These are phyloP conservation scores for Chloropsis cyanopogon DNA, from an alignment of 2,113 vertebrate species.

Conservation along the genomic window DNA sequence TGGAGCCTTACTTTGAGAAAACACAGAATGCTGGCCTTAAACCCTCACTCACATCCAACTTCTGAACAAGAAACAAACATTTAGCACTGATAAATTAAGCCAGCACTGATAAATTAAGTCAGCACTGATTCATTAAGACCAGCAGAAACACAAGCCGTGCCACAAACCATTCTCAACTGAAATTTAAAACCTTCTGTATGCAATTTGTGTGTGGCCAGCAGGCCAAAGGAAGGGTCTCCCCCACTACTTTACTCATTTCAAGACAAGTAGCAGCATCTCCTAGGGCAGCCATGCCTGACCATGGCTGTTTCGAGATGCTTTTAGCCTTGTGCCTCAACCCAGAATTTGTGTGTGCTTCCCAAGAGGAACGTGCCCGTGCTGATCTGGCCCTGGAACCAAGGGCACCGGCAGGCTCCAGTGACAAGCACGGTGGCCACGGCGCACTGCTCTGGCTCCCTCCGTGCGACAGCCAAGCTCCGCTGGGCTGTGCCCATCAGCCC, in stretches of 20 bases:
- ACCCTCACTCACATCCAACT: background rate
- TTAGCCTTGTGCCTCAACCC: background rate
- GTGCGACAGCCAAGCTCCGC: accelerated
- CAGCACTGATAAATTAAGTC: background rate
- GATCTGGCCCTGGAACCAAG: background rate
- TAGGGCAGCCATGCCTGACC: background rate
- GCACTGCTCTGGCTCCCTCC: background rate
- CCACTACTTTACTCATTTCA: background rate
- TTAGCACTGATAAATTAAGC: background rate
- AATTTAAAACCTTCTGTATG: background rate
- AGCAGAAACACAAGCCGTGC: background rate
- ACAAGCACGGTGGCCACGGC: accelerated
- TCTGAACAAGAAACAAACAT: background rate
- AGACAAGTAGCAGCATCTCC: background rate
- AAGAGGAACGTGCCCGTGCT: background rate
- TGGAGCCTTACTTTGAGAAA: background rate
- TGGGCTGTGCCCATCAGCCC: background rate
- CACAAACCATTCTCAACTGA: background rate
- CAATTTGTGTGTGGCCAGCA: background rate
- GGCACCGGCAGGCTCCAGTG: background rate
- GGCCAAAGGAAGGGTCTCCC: background rate
- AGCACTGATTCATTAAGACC: background rate
- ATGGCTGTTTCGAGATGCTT: accelerated
- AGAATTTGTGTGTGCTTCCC: background rate
- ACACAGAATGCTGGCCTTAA: background rate